A percentile compares a stretch with the other conserved stretches of the same genome.
phyloP scores from a whole-genome alignment of 2,888 invertebrate genomes.

The Elegia similella region DNA sequence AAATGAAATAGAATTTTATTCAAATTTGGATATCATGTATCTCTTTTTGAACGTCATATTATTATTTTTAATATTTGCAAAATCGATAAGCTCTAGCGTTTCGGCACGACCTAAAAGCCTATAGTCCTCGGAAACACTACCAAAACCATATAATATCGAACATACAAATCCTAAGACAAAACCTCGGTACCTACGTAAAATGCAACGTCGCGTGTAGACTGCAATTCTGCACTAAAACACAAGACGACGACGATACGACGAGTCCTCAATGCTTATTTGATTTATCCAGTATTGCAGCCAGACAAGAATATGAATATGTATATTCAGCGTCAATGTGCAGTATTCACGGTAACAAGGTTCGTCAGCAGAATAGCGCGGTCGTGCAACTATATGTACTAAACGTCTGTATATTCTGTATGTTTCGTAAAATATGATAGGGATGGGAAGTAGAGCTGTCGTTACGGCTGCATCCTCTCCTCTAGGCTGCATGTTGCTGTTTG shows the following conservation, averaged over 20 bases:
- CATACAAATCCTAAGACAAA: neutral
- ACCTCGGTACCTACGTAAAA: neutral
- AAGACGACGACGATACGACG: neutral
- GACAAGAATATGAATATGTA: constrained; percentile 67
- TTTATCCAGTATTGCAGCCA: constrained; percentile 35
- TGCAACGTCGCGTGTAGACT: neutral
- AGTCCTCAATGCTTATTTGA: constrained; percentile 39
- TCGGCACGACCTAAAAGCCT: neutral
- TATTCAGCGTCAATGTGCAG: constrained; percentile 66
- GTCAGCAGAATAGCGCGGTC: constrained; percentile 63
- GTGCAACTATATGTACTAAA: constrained; percentile 17
- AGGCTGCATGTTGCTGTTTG: no score
- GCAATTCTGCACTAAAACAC: neutral
- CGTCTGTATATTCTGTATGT: constrained; percentile 29
- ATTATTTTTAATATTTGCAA: no score
- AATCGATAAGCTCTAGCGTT: no score
- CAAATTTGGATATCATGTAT: no score
- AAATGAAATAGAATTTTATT: no score
- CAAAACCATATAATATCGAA: neutral
- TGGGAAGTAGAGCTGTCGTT: neutral
- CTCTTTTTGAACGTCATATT: no score
- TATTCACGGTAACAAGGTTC: constrained; percentile 74
- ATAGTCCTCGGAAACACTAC: no score
- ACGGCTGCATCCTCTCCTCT: no score
- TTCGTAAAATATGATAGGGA: constrained; percentile 26